A percentile compares a stretch with the other conserved stretches of the same genome.
phyloP scores from a whole-genome alignment of 2,113 vertebrate genomes.

The Ochotona princeps region DNA sequence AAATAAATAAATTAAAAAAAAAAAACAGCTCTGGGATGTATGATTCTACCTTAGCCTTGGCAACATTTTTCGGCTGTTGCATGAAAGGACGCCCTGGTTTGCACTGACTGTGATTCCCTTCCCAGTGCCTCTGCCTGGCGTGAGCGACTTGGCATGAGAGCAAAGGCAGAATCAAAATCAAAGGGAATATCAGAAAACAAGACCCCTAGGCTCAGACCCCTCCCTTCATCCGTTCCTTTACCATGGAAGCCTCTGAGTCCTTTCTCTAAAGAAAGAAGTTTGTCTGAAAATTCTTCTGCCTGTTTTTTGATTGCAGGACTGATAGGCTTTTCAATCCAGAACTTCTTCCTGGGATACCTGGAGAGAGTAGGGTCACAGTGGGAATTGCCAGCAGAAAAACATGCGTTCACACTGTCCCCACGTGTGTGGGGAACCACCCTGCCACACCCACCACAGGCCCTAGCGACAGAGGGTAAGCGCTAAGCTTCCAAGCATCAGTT shows the following conservation, averaged over 20 bases:
- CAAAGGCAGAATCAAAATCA: neutral
- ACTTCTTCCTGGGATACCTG: conserved; percentile 9
- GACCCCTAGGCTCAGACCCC: neutral
- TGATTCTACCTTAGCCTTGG: neutral
- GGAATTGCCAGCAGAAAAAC: neutral
- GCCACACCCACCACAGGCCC: too few species aligned
- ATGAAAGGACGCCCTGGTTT: neutral
- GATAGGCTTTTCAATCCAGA: conserved; percentile 47
- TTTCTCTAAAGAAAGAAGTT: conserved; percentile 34
- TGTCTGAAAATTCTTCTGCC: conserved; percentile 42
- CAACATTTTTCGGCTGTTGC: neutral
- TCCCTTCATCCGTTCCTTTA: neutral
- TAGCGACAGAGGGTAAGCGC: neutral
- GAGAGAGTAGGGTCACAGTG: neutral
- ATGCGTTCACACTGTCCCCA: accelerated
- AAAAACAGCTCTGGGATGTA: too few species aligned
- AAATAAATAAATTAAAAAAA: too few species aligned
- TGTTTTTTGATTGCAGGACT: neutral
- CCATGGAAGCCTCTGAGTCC: conserved; percentile 35
- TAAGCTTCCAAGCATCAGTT: neutral
- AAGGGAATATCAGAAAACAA: neutral
- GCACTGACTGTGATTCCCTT: neutral
- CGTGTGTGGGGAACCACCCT: accelerated
- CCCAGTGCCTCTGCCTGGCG: neutral
- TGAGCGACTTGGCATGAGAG: neutral